phyloP scores from a whole-genome alignment of 2,113 vertebrate species.

The Pseudopipra pipra region DNA sequence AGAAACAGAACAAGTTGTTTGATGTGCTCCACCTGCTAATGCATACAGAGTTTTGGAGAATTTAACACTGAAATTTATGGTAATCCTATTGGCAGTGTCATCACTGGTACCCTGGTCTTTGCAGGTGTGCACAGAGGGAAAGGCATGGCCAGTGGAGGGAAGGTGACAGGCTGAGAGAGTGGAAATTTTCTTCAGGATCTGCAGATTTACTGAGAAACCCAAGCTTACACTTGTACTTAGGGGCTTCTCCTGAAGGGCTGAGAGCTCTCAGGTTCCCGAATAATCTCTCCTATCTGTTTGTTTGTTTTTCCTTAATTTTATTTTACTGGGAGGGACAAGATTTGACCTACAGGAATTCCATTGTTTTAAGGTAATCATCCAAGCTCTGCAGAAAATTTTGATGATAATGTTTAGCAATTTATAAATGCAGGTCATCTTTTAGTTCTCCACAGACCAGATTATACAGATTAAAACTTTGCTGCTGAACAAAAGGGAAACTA shows the following conservation, averaged over 20 bases:
- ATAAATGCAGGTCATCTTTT: neutral
- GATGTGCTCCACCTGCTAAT: neutral
- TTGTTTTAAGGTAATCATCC: neutral
- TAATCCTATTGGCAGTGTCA: neutral
- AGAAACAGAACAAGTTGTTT: neutral
- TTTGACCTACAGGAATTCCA: neutral
- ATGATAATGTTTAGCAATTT: neutral
- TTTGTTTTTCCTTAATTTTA: neutral
- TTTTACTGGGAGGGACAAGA: neutral
- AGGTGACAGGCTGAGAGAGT: neutral
- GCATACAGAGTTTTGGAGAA: neutral
- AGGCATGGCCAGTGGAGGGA: neutral
- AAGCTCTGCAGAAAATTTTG: neutral
- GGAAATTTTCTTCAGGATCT: neutral
- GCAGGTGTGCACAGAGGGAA: neutral
- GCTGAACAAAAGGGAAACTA: neutral
- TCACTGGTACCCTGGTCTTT: neutral
- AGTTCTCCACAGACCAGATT: neutral
- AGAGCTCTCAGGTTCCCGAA: neutral
- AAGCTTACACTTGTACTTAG: neutral
- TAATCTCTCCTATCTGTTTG: neutral
- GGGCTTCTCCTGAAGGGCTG: neutral
- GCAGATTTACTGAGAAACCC: neutral
- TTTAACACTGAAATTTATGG: neutral
- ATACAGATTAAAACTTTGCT: neutral